These are phyloP conservation scores for Myocastor coypus DNA, from an alignment of 2,113 vertebrate genomes.

Conservation along the genomic window DNA sequence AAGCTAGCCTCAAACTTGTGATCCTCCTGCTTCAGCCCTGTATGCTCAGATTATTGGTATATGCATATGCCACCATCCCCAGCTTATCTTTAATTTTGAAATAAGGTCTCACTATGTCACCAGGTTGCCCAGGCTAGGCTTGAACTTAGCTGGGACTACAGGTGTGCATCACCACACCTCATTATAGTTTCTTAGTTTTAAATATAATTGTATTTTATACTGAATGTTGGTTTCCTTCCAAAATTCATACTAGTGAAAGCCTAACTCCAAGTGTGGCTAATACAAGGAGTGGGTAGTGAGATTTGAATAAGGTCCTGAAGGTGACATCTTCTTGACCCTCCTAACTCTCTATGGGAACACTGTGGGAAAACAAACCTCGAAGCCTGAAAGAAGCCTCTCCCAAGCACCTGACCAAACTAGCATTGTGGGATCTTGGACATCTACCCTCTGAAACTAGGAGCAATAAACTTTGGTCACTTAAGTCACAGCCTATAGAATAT, in stretches of 20 bases:
- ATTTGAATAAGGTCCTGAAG: neutral
- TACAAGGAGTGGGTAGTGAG: neutral
- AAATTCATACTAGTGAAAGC: neutral
- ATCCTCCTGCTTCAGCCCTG: neutral
- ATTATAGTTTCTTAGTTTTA: constrained; percentile 22
- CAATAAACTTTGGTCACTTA: neutral
- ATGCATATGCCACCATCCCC: too few species aligned
- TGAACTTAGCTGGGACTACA: too few species aligned
- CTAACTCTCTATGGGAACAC: neutral
- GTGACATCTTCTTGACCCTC: neutral
- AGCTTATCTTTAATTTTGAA: neutral
- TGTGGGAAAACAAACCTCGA: neutral
- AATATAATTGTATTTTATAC: neutral
- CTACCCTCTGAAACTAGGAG: neutral
- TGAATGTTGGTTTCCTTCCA: neutral
- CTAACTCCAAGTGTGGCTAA: neutral
- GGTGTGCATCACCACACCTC: too few species aligned
- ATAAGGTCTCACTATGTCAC: neutral
- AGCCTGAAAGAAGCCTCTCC: neutral
- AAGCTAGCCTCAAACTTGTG: neutral
- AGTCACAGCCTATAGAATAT: neutral
- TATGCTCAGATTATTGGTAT: neutral
- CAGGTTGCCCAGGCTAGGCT: neutral
- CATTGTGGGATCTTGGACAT: neutral
- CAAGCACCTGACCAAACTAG: neutral